phyloP scores from a whole-genome alignment of 2,888 invertebrate species.

The Polymixis lichenea region DNA sequence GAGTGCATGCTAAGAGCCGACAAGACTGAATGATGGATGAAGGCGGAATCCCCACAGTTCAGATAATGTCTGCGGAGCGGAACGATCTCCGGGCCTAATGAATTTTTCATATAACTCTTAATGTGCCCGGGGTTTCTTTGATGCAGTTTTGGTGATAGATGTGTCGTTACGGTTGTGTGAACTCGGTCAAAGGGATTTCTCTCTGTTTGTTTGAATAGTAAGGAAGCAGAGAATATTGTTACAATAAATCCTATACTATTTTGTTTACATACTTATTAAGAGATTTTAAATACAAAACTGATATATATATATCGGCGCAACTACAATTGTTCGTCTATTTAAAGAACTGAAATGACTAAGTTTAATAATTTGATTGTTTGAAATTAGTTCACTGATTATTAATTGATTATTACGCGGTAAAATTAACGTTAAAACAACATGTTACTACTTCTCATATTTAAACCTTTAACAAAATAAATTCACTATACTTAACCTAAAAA shows the following conservation, averaged over 20 bases:
- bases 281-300: no score
- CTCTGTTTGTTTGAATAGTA: conserved; percentile 9
- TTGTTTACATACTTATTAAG: no score
- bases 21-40: conserved; percentile 80
- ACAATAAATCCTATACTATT: not conserved
- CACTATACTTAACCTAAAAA: no score
- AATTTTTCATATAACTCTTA: conserved; percentile 68
- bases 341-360: no score
- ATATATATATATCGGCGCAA: no score
- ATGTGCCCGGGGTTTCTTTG: conserved; percentile 61
- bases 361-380: no score
- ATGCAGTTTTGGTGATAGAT: conserved; percentile 63
- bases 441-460: no score
- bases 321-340: no score
- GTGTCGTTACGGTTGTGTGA: conserved; percentile 34
- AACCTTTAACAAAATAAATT: no score
- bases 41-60: conserved; percentile 57
- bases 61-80: conserved; percentile 68
- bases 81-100: conserved; percentile 65
- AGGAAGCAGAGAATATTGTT: not conserved
- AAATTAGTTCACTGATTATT: no score
- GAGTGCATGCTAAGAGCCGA: conserved; percentile 65
- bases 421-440: no score
- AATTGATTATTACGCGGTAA: no score
- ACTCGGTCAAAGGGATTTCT: conserved; percentile 30